Conservation (phyloP, 2,113 vertebrate genomes). For the Mesocricetus auratus region DNA sequence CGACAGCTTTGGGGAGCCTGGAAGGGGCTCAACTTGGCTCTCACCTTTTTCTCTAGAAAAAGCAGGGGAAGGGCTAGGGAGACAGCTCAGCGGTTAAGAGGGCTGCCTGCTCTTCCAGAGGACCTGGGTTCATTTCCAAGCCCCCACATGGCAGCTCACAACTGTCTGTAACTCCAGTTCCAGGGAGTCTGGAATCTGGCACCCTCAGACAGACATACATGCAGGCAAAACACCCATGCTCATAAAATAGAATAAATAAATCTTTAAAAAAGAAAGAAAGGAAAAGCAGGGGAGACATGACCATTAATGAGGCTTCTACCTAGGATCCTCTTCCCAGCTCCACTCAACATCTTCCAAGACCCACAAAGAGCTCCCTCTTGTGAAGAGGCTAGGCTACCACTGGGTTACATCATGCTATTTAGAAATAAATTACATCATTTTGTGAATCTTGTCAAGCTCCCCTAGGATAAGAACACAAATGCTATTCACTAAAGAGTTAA, state of each 20-base stretch:
- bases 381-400: background rate
- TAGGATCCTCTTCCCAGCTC: background rate
- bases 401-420: background rate
- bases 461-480: conserved; percentile 47
- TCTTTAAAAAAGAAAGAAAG: background rate
- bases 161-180: no score
- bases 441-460: background rate
- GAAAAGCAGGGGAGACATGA: background rate
- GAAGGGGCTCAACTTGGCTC: background rate
- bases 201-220: no score
- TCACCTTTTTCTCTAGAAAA: background rate
- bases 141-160: no score
- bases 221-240: no score
- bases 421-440: conserved; percentile 51
- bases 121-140: no score
- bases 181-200: no score
- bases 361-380: background rate
- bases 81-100: no score
- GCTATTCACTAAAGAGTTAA: conserved; percentile 42
- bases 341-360: background rate
- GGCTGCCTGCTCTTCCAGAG: no score
- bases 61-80: no score
- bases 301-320: background rate
- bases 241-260: no score
- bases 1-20: background rate